phyloP scores from a whole-genome alignment of 30 jellyfish, hydroid and myxozoan genomes.

The Hydra vulgaris region DNA sequence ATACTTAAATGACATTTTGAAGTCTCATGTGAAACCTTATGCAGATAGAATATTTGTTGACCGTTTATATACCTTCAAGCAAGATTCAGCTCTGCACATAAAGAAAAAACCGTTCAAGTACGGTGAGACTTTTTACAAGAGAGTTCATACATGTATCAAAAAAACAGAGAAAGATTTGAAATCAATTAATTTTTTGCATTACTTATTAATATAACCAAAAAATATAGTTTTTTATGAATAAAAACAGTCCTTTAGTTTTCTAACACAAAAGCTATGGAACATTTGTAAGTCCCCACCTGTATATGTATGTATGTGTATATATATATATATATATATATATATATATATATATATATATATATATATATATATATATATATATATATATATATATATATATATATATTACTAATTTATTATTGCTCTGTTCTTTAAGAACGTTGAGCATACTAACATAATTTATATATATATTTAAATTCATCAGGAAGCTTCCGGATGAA shows the following conservation, averaged over 20 bases:
- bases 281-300: background rate
- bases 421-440: too few species aligned
- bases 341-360: too few species aligned
- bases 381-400: too few species aligned
- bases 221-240: background rate
- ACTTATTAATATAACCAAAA: background rate
- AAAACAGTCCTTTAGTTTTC: background rate
- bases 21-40: background rate
- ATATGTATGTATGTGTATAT: too few species aligned
- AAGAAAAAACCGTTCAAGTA: background rate
- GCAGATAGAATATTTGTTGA: background rate
- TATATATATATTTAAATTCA: too few species aligned
- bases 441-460: too few species aligned
- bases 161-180: background rate
- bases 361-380: too few species aligned
- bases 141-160: background rate
- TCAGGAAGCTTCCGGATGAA: too few species aligned
- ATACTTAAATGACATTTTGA: background rate
- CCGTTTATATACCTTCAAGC: background rate
- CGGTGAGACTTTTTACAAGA: background rate
- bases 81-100: background rate
- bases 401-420: too few species aligned
- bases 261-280: background rate
- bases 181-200: too few species aligned
- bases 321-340: too few species aligned